These are phyloP conservation scores for Thecocarcelia acutangulata DNA, from an alignment of 2,888 invertebrate species.

Conservation along the genomic window DNA sequence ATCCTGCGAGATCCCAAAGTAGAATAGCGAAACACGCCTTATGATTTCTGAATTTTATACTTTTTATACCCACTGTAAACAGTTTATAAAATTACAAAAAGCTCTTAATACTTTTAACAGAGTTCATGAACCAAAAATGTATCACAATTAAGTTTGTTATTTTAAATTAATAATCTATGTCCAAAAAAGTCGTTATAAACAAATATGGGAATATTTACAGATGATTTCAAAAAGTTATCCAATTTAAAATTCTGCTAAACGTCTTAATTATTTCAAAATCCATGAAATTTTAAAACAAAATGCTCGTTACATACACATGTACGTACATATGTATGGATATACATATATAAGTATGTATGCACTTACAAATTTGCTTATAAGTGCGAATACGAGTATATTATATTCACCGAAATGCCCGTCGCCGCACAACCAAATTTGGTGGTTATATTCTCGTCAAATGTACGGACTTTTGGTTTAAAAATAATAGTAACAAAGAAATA, in stretches of 20 bases:
- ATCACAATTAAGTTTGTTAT: not conserved
- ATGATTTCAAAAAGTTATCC: constrained; percentile 29
- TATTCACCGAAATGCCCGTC: constrained; percentile 31
- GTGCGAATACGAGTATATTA: not conserved
- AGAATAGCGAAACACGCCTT: no score
- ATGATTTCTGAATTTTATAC: no score
- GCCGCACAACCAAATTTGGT: constrained; percentile 23
- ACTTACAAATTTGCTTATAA: not conserved
- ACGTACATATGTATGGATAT: not conserved
- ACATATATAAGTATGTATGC: not conserved
- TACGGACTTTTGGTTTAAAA: not conserved
- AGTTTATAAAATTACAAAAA: no score
- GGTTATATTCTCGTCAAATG: constrained; percentile 10
- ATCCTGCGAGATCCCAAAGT: no score
- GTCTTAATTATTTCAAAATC: constrained; percentile 57
- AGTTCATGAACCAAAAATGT: not conserved
- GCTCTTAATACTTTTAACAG: not conserved
- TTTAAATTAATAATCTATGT: not conserved
- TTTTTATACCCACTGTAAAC: no score
- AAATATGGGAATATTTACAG: constrained; percentile 44
- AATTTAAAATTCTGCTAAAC: constrained; percentile 39
- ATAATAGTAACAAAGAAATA: not conserved
- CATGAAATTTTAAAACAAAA: not conserved
- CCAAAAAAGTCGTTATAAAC: not conserved
- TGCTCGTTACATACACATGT: not conserved